These are phyloP conservation scores for Sander vitreus DNA, from an alignment of 2,113 vertebrate species.

Conservation along the genomic window DNA sequence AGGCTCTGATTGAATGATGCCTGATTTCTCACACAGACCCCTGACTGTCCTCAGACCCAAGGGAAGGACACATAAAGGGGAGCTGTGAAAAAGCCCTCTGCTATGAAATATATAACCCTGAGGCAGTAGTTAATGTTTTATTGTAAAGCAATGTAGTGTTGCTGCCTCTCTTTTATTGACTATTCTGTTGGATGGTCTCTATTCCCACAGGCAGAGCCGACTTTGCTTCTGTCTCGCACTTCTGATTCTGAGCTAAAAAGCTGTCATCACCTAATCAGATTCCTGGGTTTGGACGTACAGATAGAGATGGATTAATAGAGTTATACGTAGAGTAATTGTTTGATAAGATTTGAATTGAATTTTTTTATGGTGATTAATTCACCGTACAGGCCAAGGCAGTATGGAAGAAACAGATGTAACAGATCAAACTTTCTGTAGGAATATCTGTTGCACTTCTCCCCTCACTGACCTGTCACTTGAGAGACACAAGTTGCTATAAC, in stretches of 20 bases:
- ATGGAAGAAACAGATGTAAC: not conserved
- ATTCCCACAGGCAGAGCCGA: constrained; percentile 40
- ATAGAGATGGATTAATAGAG: not conserved
- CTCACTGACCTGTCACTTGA: not conserved
- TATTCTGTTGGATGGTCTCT: constrained; percentile 64
- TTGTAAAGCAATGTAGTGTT: constrained; percentile 51
- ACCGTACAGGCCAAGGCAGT: not conserved
- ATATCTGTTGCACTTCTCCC: not conserved
- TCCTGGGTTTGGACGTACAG: constrained; percentile 4
- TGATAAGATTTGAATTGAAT: not conserved
- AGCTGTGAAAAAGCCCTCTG: constrained; percentile 48
- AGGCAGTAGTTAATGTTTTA: constrained; percentile 71
- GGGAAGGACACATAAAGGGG: constrained; percentile 55
- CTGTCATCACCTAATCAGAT: constrained; percentile 36
- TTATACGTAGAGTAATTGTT: not conserved
- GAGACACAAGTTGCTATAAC: not conserved
- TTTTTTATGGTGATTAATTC: constrained; percentile 6
- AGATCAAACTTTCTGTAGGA: not conserved
- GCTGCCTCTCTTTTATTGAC: constrained; percentile 64
- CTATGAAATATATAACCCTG: constrained; percentile 49
- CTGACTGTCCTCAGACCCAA: constrained; percentile 39
- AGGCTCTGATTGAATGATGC: constrained; percentile 36
- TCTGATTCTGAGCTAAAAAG: constrained; percentile 42
- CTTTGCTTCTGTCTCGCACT: constrained; percentile 24
- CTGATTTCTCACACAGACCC: constrained; percentile 39